Base-by-base conservation (phyloP, 2,797 vertebrate genomes). In the Silurus aristotelis region DNA sequence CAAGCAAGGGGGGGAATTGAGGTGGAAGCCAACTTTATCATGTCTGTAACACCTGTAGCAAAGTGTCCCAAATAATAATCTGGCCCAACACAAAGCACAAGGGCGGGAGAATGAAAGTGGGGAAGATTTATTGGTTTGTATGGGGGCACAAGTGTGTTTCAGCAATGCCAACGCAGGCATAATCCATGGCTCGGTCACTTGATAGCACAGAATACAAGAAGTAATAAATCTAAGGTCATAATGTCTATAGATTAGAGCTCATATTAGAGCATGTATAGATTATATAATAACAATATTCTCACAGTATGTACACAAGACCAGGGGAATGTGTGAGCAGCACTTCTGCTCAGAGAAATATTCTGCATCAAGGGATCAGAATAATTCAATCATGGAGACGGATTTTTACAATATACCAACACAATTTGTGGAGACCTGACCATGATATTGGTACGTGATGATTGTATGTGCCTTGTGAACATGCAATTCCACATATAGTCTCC, bases 11-110 rank as follows among this genome's bases (percentile, higher is more conserved):
- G 80, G 75, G 80, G 73, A 43, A 83, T 52, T 48, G 22, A 27
- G 25, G n/a, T 63, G n/a, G 79, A 68, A 67, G 73, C 63, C 70
- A 71, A 78, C 80, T 83, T 77, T 64, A 83, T 84, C 85, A 87
- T 61, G 52, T 72, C 64, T 52, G 56, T 1, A 52, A 76, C 17
- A 72, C 72, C 85, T 52, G 72, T 63, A 78, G 72, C 73, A 56
- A 83, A 86, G 78, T 25, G 61, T 66, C 61, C 20, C 20, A 64
- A n/a, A 46, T 79, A 52, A 27, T 15, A n/a, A 64, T 60, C 31
- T 15, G 12, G 55, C 6, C 19, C 63, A 46, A 22, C 64, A 52
- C 68, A 43, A 60, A 68, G 58, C 17, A 22, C 58, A 71, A 10
- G 43, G 38, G 71, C 20, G 12, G 63, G 48, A 8, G 52, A 63